Evolutionary conservation across 2,113 vertebrate genomes (phyloP).

Genomic region (Pelecanus crispus): DNA sequence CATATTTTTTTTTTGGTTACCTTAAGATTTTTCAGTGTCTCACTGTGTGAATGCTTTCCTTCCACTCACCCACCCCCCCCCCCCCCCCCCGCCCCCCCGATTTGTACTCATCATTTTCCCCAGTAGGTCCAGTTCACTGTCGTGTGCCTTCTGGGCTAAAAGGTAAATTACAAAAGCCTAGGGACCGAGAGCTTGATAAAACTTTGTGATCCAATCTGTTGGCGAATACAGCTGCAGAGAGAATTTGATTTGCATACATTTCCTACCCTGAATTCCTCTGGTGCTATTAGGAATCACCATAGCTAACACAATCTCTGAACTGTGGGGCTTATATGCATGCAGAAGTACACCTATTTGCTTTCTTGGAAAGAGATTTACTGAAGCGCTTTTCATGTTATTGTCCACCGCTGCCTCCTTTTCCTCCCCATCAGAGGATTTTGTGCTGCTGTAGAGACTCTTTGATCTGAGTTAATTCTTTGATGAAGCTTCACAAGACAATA

Average conservation of each 20-base stretch:
- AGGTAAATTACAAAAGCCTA: background rate
- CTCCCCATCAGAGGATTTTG: background rate
- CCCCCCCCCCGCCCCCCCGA: too few relatives aligned
- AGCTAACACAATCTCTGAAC: background rate
- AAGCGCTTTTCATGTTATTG: background rate
- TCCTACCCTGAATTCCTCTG: slow-evolving; percentile 39
- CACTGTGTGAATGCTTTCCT: background rate
- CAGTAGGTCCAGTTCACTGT: background rate
- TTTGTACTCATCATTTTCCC: background rate
- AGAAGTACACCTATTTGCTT: background rate
- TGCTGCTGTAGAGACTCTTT: slow-evolving; percentile 7
- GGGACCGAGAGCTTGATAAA: background rate
- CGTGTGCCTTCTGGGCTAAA: background rate
- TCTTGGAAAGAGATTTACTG: slow-evolving; percentile 28
- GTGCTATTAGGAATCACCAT: slow-evolving; percentile 14
- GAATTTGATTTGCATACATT: slow-evolving; percentile 38
- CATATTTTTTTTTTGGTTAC: background rate
- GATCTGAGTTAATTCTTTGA: slow-evolving; percentile 36
- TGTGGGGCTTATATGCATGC: background rate
- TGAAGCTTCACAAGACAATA: background rate
- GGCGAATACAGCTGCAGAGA: background rate
- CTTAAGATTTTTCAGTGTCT: background rate
- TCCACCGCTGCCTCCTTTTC: background rate
- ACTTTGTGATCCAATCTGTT: background rate
- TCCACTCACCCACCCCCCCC: too few relatives aligned